phyloP scores from a whole-genome alignment of 2,113 vertebrate genomes.

The Gasterosteus aculeatus region DNA sequence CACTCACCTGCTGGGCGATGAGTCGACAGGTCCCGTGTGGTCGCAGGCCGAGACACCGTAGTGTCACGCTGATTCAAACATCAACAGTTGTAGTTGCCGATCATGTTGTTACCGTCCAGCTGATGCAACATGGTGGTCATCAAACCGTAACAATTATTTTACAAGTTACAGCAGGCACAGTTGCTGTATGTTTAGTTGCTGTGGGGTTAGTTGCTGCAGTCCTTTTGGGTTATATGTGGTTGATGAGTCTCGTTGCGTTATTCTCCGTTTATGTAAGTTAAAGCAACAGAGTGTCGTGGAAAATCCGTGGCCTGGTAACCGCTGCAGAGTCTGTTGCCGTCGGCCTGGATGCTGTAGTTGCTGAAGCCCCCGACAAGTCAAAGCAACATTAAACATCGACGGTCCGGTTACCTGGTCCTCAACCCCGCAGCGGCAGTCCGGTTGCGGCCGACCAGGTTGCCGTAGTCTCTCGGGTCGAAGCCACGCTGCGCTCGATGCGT shows the following conservation, averaged over 20 bases:
- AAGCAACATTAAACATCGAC: constrained; percentile 15
- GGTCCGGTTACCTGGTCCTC: not conserved
- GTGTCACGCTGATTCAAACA: not conserved
- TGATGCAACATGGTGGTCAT: constrained; percentile 20
- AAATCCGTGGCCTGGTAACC: not conserved
- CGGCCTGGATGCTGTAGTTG: not conserved
- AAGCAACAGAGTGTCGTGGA: not conserved
- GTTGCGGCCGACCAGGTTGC: not conserved
- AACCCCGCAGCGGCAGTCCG: constrained; percentile 19
- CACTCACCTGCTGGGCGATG: constrained; percentile 35
- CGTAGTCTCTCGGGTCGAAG: not conserved
- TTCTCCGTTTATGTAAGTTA: not conserved
- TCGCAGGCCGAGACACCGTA: not conserved
- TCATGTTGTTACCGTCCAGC: not conserved
- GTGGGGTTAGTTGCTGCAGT: not conserved
- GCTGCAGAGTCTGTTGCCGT: not conserved
- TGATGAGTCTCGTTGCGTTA: not conserved
- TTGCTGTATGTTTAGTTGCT: not conserved
- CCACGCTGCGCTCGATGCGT: constrained; percentile 31
- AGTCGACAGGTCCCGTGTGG: not conserved
- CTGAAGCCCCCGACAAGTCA: not conserved
- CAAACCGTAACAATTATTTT: not conserved
- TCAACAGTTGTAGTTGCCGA: not conserved
- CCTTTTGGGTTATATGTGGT: not conserved
- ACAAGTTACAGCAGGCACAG: not conserved